phyloP scores from a whole-genome alignment of 2,888 invertebrate genomes.

The Himalopsyche kuldschensis region DNA sequence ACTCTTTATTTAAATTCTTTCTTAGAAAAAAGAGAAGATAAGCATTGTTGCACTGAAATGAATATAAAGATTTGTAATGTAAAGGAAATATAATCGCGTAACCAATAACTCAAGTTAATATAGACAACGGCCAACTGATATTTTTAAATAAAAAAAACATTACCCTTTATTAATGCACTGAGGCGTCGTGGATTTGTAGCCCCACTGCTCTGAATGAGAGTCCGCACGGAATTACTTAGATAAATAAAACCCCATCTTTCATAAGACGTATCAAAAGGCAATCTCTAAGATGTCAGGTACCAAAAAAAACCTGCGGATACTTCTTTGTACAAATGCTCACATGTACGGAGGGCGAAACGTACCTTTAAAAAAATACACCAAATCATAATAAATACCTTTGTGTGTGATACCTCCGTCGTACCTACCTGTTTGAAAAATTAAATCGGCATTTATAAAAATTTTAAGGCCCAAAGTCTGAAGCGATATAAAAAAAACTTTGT shows the following conservation, averaged over 20 bases:
- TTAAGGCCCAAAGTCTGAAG: constrained; percentile 32
- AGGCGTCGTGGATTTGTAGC: neutral
- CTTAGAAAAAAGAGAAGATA: no score
- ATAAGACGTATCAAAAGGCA: constrained; percentile 28
- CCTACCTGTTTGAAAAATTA: constrained; percentile 37
- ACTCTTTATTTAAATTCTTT: no score
- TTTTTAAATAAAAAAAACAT: no score
- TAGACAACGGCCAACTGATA: no score
- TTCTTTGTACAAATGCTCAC: neutral
- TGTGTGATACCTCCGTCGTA: neutral
- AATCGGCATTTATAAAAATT: constrained; percentile 40
- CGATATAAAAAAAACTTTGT: constrained; percentile 30
- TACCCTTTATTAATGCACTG: neutral
- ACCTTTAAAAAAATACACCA: constrained; percentile 22
- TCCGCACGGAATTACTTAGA: constrained; percentile 22
- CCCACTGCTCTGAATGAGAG: neutral
- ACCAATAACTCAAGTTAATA: no score
- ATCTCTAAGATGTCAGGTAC: constrained; percentile 25
- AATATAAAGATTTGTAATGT: no score
- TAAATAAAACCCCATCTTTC: constrained; percentile 33
- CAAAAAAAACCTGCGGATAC: constrained; percentile 2
- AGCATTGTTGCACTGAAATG: no score
- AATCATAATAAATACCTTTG: neutral
- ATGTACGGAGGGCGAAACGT: constrained; percentile 2
- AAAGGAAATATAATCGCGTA: no score